These are phyloP conservation scores for Pteropus alecto DNA, from an alignment of 2,113 vertebrate species.

Conservation along the genomic window DNA sequence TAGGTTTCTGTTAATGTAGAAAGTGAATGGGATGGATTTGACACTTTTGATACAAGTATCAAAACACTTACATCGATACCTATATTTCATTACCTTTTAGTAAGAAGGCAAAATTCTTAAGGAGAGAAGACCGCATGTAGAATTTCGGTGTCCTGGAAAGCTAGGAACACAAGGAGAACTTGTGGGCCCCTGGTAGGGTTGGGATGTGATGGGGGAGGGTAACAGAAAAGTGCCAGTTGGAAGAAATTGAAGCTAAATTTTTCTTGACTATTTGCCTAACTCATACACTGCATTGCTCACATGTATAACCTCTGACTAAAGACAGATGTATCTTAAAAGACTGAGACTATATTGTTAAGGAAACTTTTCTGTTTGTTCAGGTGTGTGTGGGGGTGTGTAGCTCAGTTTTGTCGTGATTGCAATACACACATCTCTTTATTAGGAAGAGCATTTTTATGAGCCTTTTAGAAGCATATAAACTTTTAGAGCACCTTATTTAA, in stretches of 20 bases:
- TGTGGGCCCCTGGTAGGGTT: accelerated
- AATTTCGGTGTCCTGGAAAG: not conserved
- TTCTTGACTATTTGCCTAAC: not conserved
- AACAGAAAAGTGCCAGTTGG: not conserved
- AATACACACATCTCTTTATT: not conserved
- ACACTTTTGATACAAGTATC: not conserved
- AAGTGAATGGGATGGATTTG: not conserved
- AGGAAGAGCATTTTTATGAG: not conserved
- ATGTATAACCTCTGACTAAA: not conserved
- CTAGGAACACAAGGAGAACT: not conserved
- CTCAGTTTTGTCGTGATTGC: not conserved
- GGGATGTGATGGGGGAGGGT: accelerated
- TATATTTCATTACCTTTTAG: not conserved
- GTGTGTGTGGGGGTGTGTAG: not conserved
- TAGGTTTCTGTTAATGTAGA: not conserved
- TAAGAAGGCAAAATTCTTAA: not conserved
- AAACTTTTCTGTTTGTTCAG: constrained; percentile 30
- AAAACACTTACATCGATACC: not conserved
- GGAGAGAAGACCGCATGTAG: not conserved
- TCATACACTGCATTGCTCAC: not conserved
- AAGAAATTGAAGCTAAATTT: not conserved
- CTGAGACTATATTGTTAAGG: not conserved
- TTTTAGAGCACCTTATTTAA: not conserved
- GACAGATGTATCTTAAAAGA: not conserved
- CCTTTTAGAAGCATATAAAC: not conserved